Evolutionary conservation across 2,888 invertebrate genomes (phyloP).

Genomic region (Gordius sp.): DNA sequence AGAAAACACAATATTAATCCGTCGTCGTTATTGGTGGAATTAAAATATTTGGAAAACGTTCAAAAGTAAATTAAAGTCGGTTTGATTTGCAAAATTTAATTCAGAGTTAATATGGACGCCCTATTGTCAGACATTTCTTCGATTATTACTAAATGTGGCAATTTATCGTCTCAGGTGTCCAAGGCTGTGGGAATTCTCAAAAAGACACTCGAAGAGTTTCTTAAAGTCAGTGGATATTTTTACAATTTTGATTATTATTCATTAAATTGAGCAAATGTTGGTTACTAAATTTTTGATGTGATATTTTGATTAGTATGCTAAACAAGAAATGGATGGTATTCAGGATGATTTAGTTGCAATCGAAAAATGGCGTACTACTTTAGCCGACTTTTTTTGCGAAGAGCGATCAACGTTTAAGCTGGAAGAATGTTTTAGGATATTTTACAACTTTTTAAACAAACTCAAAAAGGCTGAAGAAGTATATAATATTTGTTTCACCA

Average conservation of each 20-base stretch:
- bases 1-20: not conserved
- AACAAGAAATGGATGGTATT: constrained; percentile 23
- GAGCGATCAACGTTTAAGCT: constrained; percentile 60
- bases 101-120: not conserved
- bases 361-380: constrained; percentile 46
- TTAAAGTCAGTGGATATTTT: not conserved
- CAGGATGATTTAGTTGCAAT: constrained; percentile 55
- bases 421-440: constrained; percentile 69
- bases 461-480: constrained; percentile 29
- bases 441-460: constrained; percentile 52
- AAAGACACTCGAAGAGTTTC: constrained; percentile 2
- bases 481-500: constrained; percentile 17
- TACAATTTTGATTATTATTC: not conserved
- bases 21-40: not conserved
- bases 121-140: not conserved
- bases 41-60: constrained; percentile 13
- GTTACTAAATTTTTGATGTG: constrained; percentile 12
- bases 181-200: constrained; percentile 1
- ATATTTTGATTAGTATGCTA: constrained; percentile 23
- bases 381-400: constrained; percentile 79
- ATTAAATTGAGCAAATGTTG: constrained; percentile 17
- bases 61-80: not conserved
- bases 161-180: not conserved
- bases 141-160: constrained; percentile 4
- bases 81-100: not conserved